Conservation (phyloP, 2,113 vertebrate species). For the Sinocyclocheilus rhinocerous region DNA sequence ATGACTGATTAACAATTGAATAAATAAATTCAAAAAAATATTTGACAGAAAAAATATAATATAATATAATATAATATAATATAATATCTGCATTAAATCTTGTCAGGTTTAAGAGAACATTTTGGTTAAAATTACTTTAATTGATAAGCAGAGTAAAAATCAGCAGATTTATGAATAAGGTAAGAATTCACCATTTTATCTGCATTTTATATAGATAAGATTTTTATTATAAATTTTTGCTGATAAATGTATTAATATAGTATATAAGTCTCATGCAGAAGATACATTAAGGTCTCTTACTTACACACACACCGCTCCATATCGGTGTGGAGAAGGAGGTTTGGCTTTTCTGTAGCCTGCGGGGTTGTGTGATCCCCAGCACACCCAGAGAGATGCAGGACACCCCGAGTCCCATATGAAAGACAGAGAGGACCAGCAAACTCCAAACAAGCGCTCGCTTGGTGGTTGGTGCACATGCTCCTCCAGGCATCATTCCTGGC, state of each 20-base stretch:
- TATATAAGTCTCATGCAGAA: neutral
- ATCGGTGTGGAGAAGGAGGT: constrained; percentile 88
- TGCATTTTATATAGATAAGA: neutral
- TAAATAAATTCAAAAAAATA: neutral
- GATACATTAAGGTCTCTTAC: constrained; percentile 60
- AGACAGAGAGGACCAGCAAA: constrained; percentile 85
- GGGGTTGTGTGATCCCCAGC: constrained; percentile 82
- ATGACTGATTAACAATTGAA: neutral
- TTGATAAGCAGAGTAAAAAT: neutral
- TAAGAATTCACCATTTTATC: neutral
- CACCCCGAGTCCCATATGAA: constrained; percentile 87
- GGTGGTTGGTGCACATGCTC: constrained; percentile 88
- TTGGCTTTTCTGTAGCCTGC: constrained; percentile 78
- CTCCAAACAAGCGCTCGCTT: constrained; percentile 86
- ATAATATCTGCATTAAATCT: too few species aligned
- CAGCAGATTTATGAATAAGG: neutral
- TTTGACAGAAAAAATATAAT: neutral
- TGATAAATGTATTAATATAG: neutral
- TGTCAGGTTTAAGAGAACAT: neutral
- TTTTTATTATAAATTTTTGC: neutral
- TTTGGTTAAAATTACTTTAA: neutral
- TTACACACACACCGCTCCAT: constrained; percentile 91
- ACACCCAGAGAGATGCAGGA: constrained; percentile 86
- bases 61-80: too few species aligned
- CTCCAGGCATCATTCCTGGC: constrained; percentile 81